phyloP scores from a whole-genome alignment of 2,113 vertebrate genomes.

The Lamprotornis superbus region DNA sequence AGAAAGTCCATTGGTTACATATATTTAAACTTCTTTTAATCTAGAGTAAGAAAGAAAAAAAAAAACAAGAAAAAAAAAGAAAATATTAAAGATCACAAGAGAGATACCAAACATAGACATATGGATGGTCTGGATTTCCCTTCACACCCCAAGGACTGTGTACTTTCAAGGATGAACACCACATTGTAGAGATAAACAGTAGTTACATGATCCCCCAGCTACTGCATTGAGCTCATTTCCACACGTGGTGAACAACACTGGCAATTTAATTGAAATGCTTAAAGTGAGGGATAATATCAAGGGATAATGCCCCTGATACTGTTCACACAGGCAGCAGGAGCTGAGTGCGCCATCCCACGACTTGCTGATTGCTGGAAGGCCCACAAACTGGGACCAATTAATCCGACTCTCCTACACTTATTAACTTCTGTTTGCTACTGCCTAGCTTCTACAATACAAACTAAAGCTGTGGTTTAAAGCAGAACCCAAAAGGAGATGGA shows the following conservation, averaged over 20 bases:
- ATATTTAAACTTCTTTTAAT: background rate
- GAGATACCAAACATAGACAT: background rate
- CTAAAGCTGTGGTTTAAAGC: background rate
- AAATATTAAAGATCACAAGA: background rate
- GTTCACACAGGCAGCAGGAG: too few relatives aligned
- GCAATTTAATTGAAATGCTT: background rate
- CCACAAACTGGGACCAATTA: background rate
- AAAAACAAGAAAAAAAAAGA: background rate
- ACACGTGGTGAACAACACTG: background rate
- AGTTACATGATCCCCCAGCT: background rate
- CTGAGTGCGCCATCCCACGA: fast-evolving
- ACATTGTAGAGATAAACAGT: background rate
- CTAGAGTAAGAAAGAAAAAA: background rate
- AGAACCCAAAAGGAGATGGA: background rate
- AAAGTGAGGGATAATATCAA: background rate
- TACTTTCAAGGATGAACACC: background rate
- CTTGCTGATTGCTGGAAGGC: background rate
- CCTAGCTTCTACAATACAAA: background rate
- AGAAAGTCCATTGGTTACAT: background rate
- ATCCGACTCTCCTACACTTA: too few relatives aligned
- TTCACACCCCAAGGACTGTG: fast-evolving
- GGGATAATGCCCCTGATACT: too few relatives aligned
- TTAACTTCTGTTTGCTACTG: background rate
- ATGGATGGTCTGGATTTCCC: background rate
- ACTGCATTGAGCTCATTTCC: background rate